Base-by-base conservation (phyloP, 1,140 invertebrate species). In the Vanessa atalanta region DNA sequence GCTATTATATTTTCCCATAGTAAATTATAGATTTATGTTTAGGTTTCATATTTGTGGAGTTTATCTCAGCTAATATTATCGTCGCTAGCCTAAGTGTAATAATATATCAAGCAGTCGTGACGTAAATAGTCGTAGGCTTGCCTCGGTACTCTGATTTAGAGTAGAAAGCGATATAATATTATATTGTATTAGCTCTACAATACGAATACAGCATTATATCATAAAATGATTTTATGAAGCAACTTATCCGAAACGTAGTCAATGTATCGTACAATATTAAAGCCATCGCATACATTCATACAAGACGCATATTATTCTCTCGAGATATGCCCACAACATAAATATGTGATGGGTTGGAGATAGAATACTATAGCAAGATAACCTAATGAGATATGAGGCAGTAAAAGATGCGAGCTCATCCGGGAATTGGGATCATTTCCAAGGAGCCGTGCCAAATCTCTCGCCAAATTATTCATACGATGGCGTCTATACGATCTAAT, bases 351-450 rank as follows among this genome's bases (percentile, higher is more conserved):
- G 23, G 26, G 55, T 26, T 26, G 26, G 23, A 13, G 20, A 68
- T 37, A 68, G 26, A 55, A 57, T 47, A 16, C 31, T 55, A 20
- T 55, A 55, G 37, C 20, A 31, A 61, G 70, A 72, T 72, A 72
- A 72, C 61, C 47, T 72, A 72, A 72, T 72, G 65, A 78, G 76
- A 78, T 78, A 74, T 74, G 65, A 78, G 72, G 68, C 72, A 73
- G 72, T 71, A 74, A 71, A 72, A 78, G 72, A 74, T 65, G 68
- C 65, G 72, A 70, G 69, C 69, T 72, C 70, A 68, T 72, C 71
- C 68, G 47, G 76, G 68, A 71, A 71, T 77, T 74, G 76, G 72
- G 76, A 77, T 73, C 71, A 73, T 70, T 70, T 77, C 75, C 75
- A 77, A 73, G 75, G 55, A 71, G 67, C 31, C 48, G 57, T 77